These are phyloP conservation scores for Heliconius hewitsoni DNA, from an alignment of 1,140 invertebrate species.

Conservation along the genomic window DNA sequence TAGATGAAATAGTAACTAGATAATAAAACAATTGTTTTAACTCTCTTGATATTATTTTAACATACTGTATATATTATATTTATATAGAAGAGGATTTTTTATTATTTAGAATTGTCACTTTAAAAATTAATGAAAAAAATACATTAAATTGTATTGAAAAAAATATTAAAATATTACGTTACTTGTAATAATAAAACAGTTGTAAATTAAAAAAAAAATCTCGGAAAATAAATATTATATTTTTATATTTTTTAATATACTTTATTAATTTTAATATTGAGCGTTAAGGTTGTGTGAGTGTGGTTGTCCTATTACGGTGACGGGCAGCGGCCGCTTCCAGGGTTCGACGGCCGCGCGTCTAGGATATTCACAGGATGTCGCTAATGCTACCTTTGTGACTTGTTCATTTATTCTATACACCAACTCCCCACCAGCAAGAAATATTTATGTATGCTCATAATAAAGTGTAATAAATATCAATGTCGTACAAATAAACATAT, in stretches of 20 bases:
- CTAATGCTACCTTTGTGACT: slow-evolving; percentile 46
- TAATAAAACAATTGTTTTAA: background rate
- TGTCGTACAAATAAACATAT: background rate
- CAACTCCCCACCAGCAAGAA: background rate
- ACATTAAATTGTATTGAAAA: too few relatives aligned
- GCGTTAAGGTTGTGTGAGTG: background rate
- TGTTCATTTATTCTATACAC: slow-evolving; percentile 29
- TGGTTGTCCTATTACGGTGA: slow-evolving; percentile 12
- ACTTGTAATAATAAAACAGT: background rate
- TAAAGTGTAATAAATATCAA: background rate
- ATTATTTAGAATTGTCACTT: too few relatives aligned
- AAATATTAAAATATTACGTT: too few relatives aligned
- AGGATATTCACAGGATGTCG: slow-evolving; percentile 71
- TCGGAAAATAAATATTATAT: background rate
- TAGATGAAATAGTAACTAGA: background rate
- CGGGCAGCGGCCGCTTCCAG: slow-evolving; percentile 41
- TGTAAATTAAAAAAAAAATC: background rate
- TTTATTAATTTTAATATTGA: background rate
- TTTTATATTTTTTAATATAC: background rate
- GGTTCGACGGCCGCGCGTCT: slow-evolving; percentile 69
- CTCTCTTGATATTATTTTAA: background rate
- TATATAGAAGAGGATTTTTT: too few relatives aligned
- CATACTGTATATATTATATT: too few relatives aligned
- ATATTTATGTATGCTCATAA: background rate
- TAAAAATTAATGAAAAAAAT: too few relatives aligned